phyloP scores from a whole-genome alignment of 2,113 vertebrate species.

The Lanius collurio region DNA sequence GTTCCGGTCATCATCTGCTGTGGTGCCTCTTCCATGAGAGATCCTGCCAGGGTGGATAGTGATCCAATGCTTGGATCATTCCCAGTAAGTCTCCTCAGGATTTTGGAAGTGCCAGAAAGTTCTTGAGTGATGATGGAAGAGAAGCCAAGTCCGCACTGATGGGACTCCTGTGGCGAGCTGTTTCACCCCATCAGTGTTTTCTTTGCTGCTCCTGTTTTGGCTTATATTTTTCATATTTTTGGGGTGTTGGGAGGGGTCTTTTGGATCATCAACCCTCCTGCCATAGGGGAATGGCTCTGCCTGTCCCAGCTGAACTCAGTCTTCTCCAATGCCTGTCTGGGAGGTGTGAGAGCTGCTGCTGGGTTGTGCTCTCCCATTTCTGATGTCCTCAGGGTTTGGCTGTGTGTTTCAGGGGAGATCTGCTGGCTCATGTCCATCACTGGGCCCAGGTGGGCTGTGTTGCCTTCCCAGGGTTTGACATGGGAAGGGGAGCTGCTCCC shows the following conservation, averaged over 20 bases:
- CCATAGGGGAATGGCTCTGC: neutral
- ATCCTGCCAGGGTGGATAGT: neutral
- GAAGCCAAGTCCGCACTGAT: fast-evolving
- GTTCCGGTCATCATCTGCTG: neutral
- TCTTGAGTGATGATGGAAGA: neutral
- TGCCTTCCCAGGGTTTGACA: neutral
- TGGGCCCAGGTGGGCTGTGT: neutral
- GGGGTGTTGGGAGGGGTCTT: neutral
- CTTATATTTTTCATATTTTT: neutral
- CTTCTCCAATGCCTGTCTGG: neutral
- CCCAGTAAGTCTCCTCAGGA: neutral
- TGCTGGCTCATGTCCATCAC: neutral
- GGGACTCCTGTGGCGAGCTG: fast-evolving
- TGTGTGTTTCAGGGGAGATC: neutral
- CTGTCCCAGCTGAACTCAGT: neutral
- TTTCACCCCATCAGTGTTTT: neutral
- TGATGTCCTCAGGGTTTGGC: neutral
- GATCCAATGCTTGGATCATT: neutral
- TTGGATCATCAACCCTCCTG: neutral
- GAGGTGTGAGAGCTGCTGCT: neutral
- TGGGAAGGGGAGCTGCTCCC: neutral
- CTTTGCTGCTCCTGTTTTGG: neutral
- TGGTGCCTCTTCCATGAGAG: neutral
- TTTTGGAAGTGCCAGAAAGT: neutral
- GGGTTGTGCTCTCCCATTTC: neutral